These are phyloP conservation scores for Scortum barcoo DNA, from an alignment of 2,113 vertebrate genomes.

Conservation along the genomic window DNA sequence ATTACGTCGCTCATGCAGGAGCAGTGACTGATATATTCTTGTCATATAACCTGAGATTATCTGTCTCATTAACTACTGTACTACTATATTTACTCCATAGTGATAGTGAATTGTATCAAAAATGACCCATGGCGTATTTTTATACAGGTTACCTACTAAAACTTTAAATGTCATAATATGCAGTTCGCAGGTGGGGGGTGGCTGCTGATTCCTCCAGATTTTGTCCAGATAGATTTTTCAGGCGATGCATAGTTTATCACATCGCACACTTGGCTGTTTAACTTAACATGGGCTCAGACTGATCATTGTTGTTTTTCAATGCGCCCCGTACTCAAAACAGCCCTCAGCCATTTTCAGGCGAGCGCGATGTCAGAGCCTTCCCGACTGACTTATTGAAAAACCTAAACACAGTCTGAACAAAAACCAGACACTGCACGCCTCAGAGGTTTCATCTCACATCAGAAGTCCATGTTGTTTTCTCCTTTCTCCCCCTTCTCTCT, in stretches of 20 bases:
- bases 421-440: conserved; percentile 42
- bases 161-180: no score
- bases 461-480: conserved; percentile 65
- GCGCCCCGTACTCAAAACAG: conserved; percentile 2
- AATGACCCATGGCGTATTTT: no score
- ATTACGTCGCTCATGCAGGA: no score
- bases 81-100: no score
- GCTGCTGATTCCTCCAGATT: background rate
- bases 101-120: no score
- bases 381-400: conserved; percentile 13
- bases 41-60: no score
- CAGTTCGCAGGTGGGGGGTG: no score
- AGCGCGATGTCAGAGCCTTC: conserved; percentile 8
- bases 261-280: conserved; percentile 1
- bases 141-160: no score
- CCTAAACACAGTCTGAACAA: conserved; percentile 34
- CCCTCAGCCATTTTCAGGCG: background rate
- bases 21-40: no score
- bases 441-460: conserved; percentile 63
- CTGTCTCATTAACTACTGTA: no score
- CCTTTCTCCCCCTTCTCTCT: conserved; percentile 41
- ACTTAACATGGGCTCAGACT: background rate
- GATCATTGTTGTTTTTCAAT: conserved; percentile 20
- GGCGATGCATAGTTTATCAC: background rate
- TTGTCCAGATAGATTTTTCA: background rate